phyloP scores from a whole-genome alignment of 2,113 vertebrate genomes.

The Limanda limanda region DNA sequence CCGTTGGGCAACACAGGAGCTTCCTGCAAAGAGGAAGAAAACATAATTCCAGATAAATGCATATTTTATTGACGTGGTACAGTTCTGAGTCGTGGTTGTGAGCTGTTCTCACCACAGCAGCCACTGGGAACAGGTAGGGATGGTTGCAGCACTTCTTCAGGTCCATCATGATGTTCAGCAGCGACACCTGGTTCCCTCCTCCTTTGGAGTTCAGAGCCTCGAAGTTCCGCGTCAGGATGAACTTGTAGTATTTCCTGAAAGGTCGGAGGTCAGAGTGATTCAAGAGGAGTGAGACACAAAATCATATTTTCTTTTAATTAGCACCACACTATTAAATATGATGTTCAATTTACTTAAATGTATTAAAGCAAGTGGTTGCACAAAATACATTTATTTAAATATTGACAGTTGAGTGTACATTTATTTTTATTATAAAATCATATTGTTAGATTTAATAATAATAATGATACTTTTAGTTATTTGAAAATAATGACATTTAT shows the following conservation, averaged over 20 bases:
- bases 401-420: no score
- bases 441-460: no score
- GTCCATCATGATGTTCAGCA: constrained; percentile 99
- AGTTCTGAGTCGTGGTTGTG: background rate
- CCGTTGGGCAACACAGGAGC: constrained; percentile 95
- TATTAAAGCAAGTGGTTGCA: no score
- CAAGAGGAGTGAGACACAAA: background rate
- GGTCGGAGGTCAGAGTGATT: constrained; percentile 14
- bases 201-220: constrained; percentile 98
- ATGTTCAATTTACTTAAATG: no score
- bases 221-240: constrained; percentile 96
- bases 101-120: constrained; percentile 84
- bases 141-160: constrained; percentile 99
- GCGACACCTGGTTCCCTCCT: constrained; percentile 96
- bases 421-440: no score
- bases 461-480: no score
- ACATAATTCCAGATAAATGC: background rate
- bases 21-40: constrained; percentile 83
- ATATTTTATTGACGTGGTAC: background rate
- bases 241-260: constrained; percentile 97
- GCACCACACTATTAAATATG: no score
- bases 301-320: no score
- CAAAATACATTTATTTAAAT: no score
- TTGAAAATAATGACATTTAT: no score
- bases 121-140: constrained; percentile 96